Evolutionary conservation across 2,888 invertebrate genomes (phyloP), one percentile per base, ranked within the genome.

Genomic region (Acleris emargana): DNA sequence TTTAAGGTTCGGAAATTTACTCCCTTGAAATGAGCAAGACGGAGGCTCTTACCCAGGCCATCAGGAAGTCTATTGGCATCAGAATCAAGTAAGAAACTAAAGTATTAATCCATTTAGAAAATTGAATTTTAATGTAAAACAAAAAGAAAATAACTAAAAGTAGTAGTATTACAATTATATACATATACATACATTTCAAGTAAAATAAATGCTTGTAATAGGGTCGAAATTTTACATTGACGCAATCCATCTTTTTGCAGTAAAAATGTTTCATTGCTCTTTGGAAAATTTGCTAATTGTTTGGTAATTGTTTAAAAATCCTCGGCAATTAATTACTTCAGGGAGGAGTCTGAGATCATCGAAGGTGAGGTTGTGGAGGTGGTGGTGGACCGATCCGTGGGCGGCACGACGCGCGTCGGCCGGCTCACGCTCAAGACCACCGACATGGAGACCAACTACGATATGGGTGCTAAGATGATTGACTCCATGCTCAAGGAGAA

Each of bases 401-500:
- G 98, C 0, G 98, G 87, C 0, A 25, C 60, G 13, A 96, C 97
- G 0, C 95, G 97, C 84, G 95, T 98, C 52, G 99, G 99, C 1
- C 97, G 99, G 77, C 93, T 99, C 43, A 99, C 99, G 0, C 91
- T 99, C 53, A 99, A 99, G 93, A 99, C 99, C 0, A 99, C 99
- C 0, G 99, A 99, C 86, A 99, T 99, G 99, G 99, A 99, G 88
- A 99, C 99, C 0, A 97, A 99, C 71, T 99, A 99, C 83, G 99
- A 99, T 85, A 94, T 99, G 82, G 99, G 99, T 2, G 96, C 97
- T 58, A 99, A 99, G 93, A 99, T 99, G 96, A 99, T 99, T 62
- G 99, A 99, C 84, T 97, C 97, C 61, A 94, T 99, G 64, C 95
- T 98, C 75, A 99, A 99, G 79, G 99, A 99, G 80, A 99, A 99